These are phyloP conservation scores for Alces alces DNA, from an alignment of 2,113 vertebrate species.

Conservation along the genomic window DNA sequence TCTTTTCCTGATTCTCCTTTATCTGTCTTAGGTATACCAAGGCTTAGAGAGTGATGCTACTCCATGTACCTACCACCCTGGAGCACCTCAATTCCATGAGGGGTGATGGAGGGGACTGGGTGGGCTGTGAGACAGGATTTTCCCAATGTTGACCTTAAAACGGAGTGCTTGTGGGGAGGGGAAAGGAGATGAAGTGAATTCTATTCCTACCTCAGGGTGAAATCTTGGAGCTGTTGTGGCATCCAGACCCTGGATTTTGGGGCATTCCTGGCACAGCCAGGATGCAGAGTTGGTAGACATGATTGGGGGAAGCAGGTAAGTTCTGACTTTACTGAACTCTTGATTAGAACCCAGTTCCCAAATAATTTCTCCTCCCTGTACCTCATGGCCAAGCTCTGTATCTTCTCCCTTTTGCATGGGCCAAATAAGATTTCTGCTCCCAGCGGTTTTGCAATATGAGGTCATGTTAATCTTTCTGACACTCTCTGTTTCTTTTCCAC, in stretches of 20 bases:
- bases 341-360: neutral
- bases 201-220: slow-evolving; percentile 83
- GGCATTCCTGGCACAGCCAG: slow-evolving; percentile 92
- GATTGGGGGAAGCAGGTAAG: slow-evolving; percentile 89
- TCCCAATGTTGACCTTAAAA: neutral
- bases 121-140: neutral
- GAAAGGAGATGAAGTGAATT: slow-evolving; percentile 31
- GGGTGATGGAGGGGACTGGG: slow-evolving; percentile 84
- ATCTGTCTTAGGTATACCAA: slow-evolving; percentile 83
- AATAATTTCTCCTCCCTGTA: neutral
- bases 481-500: neutral
- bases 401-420: neutral
- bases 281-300: slow-evolving; percentile 89
- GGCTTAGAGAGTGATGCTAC: slow-evolving; percentile 84
- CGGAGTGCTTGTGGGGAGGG: neutral
- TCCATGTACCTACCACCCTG: slow-evolving; percentile 89
- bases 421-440: neutral
- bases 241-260: slow-evolving; percentile 93
- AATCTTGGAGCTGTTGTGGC: slow-evolving; percentile 97
- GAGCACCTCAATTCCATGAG: slow-evolving; percentile 93
- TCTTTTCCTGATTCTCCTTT: slow-evolving; percentile 22
- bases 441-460: neutral
- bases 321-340: neutral
- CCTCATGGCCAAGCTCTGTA: neutral
- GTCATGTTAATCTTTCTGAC: neutral